Evolutionary conservation across 2,113 vertebrate species (phyloP).

Genomic region (Oreochromis aureus): DNA sequence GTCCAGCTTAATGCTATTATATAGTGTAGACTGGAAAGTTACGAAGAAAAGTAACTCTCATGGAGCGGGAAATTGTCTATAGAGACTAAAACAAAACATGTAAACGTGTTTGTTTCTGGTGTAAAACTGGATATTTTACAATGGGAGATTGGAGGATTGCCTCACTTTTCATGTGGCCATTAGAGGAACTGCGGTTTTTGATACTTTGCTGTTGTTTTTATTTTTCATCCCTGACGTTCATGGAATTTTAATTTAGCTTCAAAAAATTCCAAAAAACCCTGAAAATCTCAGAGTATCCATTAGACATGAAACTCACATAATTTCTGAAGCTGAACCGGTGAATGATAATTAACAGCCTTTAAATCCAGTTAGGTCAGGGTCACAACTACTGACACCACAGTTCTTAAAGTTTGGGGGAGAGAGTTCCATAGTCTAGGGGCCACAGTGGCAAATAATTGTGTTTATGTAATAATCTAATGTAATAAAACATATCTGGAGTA

Average conservation of each 20-base stretch:
- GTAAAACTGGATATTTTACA: not conserved
- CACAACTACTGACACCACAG: not conserved
- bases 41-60: not conserved
- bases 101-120: not conserved
- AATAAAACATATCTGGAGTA: not conserved
- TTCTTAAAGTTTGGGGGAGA: not conserved
- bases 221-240: not conserved
- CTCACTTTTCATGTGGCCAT: not conserved
- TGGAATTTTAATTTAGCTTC: not conserved
- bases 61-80: not conserved
- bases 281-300: not conserved
- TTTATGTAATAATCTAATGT: not conserved
- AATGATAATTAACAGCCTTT: not conserved
- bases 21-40: not conserved
- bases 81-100: not conserved
- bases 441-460: not conserved
- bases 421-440: not conserved
- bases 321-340: not conserved
- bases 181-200: not conserved
- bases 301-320: not conserved
- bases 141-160: not conserved
- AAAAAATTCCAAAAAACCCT: not conserved
- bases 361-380: not conserved
- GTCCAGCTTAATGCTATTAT: not conserved
- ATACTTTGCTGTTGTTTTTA: not conserved